Percentiles rank a stretch among this genome's conserved stretches.
These are phyloP conservation scores for Amphiprion percula DNA, from an alignment of 2,113 vertebrate genomes.

Conservation along the genomic window DNA sequence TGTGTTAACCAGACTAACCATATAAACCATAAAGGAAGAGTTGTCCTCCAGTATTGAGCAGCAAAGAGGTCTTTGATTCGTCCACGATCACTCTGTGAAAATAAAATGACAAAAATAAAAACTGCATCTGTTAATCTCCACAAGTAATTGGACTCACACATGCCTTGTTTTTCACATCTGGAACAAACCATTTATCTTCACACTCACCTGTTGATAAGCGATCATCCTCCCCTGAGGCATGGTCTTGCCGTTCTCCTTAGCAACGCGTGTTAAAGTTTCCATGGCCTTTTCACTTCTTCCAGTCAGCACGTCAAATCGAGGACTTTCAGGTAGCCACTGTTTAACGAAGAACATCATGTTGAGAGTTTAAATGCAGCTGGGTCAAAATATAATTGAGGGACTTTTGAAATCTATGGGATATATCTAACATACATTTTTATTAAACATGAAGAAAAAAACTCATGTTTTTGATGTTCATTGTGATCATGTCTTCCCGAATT, in stretches of 20 bases:
- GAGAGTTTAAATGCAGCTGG: neutral
- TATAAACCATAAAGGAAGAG: constrained; percentile 93
- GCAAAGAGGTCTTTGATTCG: constrained; percentile 90
- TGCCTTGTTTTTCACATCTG: neutral
- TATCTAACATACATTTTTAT: too few species aligned
- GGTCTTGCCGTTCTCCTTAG: constrained; percentile 88
- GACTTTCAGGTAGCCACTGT: constrained; percentile 88
- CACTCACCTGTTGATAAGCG: constrained; percentile 85
- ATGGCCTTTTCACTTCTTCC: constrained; percentile 90
- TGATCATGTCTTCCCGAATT: too few species aligned
- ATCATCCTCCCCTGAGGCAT: constrained; percentile 89
- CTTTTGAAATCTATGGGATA: too few species aligned
- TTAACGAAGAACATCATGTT: too few species aligned
- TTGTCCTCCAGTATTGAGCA: constrained; percentile 88
- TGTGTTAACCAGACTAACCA: constrained; percentile 83
- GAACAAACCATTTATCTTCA: neutral
- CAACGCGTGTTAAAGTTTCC: constrained; percentile 88
- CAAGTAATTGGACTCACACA: neutral
- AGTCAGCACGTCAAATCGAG: constrained; percentile 88
- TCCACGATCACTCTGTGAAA: constrained; percentile 87
- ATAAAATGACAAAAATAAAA: constrained; percentile 37
- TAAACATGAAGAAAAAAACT: too few species aligned
- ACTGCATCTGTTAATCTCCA: neutral
- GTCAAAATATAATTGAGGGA: too few species aligned
- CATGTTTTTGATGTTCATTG: too few species aligned